phyloP scores from a whole-genome alignment of 1,140 invertebrate genomes.

The Thaumetopoea pityocampa region DNA sequence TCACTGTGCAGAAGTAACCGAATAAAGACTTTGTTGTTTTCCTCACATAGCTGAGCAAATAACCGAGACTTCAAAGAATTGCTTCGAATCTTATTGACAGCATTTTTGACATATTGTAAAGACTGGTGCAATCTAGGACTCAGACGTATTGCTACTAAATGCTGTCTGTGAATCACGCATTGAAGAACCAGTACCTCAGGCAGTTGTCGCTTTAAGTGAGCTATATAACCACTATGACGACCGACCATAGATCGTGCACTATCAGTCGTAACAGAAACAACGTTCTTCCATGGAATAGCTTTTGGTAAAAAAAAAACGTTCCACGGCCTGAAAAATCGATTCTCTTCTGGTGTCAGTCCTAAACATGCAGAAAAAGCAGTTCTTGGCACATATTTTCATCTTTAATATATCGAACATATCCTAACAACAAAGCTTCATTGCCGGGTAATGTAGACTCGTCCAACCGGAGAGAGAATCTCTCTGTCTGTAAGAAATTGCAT shows the following conservation, averaged over 20 bases:
- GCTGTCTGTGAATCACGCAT: neutral
- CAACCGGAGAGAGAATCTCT: neutral
- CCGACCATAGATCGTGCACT: neutral
- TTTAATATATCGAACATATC: neutral
- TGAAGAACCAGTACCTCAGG: neutral
- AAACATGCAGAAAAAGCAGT: neutral
- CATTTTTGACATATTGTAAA: no score
- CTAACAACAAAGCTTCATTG: conserved; percentile 1
- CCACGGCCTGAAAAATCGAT: conserved; percentile 1
- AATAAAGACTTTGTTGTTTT: no score
- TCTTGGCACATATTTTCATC: conserved; percentile 3
- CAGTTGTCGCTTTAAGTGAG: neutral
- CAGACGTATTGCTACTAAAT: neutral
- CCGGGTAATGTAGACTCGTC: no score
- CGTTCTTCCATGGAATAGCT: conserved; percentile 1
- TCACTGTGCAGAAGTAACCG: no score
- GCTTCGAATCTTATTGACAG: no score
- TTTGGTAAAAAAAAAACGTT: neutral
- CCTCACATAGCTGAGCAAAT: no score
- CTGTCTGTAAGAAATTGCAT: neutral
- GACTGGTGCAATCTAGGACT: neutral
- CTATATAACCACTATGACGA: neutral
- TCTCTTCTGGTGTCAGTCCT: neutral
- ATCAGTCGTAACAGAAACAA: conserved; percentile 1
- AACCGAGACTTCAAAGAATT: no score